phyloP scores from a whole-genome alignment of 2,888 invertebrate species.

The Sabatieria punctata region DNA sequence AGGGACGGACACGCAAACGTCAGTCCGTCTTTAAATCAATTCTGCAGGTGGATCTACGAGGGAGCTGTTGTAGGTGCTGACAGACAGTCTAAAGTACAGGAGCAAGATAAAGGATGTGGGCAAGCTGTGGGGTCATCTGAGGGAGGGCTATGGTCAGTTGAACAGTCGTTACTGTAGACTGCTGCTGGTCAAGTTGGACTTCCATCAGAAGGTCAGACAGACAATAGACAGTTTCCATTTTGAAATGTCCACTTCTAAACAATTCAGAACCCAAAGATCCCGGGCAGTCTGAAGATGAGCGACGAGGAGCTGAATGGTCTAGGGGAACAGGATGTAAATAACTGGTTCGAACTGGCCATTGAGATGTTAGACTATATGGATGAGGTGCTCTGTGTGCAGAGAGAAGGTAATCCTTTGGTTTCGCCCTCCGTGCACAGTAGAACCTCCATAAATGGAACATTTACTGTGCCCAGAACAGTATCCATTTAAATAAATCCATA shows the following conservation, averaged over 20 bases:
- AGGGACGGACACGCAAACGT: conserved; percentile 82
- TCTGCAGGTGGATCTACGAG: conserved; percentile 74
- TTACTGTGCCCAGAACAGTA: background rate
- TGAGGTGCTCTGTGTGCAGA: conserved; percentile 71
- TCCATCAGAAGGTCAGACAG: conserved; percentile 58
- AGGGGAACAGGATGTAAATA: conserved; percentile 75
- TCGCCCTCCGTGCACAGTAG: too few relatives aligned
- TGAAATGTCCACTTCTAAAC: background rate
- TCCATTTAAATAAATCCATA: background rate
- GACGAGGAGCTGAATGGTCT: conserved; percentile 63
- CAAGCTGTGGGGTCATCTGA: conserved; percentile 52
- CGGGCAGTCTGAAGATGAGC: conserved; percentile 71
- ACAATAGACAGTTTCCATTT: too few relatives aligned
- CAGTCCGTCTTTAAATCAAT: conserved; percentile 49
- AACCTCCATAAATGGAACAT: too few relatives aligned
- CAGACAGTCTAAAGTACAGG: conserved; percentile 14
- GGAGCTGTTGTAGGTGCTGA: conserved; percentile 18
- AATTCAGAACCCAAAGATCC: conserved; percentile 60
- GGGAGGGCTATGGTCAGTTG: conserved; percentile 81
- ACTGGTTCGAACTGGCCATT: conserved; percentile 64
- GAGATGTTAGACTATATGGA: conserved; percentile 98
- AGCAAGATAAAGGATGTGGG: conserved; percentile 22
- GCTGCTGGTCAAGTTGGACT: conserved; percentile 71
- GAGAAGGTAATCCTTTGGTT: conserved; percentile 53
- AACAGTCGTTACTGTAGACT: conserved; percentile 72